Evolutionary conservation across 2,797 vertebrate species (phyloP), one percentile per base, ranked within the genome.

Genomic region (Balearica regulorum): DNA sequence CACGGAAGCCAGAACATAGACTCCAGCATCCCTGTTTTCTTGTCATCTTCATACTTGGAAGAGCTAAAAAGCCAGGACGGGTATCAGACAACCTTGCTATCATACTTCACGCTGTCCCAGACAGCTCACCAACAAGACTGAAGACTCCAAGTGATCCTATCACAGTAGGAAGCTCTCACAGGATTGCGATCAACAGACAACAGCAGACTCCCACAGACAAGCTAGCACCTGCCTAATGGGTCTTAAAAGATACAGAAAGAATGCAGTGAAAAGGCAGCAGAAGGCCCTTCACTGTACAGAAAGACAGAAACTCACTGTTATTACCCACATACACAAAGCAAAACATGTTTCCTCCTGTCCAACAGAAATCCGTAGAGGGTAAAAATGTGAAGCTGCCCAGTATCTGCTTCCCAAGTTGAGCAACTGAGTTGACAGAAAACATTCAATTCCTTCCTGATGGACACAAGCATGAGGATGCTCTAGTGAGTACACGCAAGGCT

Each of bases 131-230:
- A 72, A 10, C 21, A 13, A 55, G 64, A 24, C 55, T n/a, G 33
- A 79, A 64, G 89, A 21, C 92, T 94, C 83, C 51, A 62, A 39
- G 91, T 14, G 93, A 97, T 96, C 26, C 82, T 96, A 97, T 97
- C 95, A 44, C 28, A 19, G 49, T 2, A 80, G 53, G 58, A 78
- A 87, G 29, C 57, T 76, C 55, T 80, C 39, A 20, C 24, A 86
- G 91, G 57, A 78, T 12, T 90, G 66, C 72, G 85, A 96, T 96
- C 82, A 90, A 83, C 82, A 96, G 90, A 94, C 90, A 93, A 55
- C 43, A 54, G 46, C 85, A 94, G 90, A 11, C 53, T 92, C 28
- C 51, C 33, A 6, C 2, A 7, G 91, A 71, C 96, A 96, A 95
- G 93, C 57, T n/a, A 88, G 46, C 88, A 85, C 96, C 31, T 81